Conservation (phyloP, 2,113 vertebrate genomes). For the Nibea coibor region DNA sequence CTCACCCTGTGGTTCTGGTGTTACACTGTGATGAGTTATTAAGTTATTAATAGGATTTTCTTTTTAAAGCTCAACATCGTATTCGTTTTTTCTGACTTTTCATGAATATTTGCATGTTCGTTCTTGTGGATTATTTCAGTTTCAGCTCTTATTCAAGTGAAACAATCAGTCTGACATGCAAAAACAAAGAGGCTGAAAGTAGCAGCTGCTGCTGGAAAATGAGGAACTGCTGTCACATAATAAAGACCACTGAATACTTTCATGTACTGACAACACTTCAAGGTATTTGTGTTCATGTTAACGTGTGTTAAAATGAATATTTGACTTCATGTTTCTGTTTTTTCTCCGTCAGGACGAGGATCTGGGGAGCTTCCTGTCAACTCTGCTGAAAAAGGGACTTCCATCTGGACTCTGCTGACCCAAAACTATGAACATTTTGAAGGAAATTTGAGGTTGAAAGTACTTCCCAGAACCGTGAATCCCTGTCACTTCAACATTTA, state of each 20-base stretch:
- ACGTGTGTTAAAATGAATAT: not conserved
- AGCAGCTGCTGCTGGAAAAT: not conserved
- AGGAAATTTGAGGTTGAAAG: not conserved
- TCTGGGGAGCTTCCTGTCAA: conserved; percentile 93
- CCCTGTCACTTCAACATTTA: not conserved
- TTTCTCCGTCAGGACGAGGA: conserved; percentile 90
- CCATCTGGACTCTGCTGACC: conserved; percentile 84
- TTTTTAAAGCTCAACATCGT: not conserved
- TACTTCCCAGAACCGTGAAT: not conserved
- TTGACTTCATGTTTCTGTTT: conserved; percentile 17
- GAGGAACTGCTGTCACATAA: not conserved
- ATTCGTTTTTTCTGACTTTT: not conserved
- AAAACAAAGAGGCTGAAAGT: not conserved
- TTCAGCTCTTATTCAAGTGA: not conserved
- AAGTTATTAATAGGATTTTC: not conserved
- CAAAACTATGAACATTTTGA: not conserved
- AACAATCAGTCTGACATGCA: not conserved
- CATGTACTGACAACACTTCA: not conserved
- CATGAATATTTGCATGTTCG: not conserved
- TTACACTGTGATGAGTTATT: not conserved
- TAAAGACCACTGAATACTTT: not conserved
- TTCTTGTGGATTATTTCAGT: not conserved
- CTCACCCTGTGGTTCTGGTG: not conserved
- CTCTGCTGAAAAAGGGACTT: conserved; percentile 93
- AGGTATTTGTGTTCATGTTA: not conserved